Conservation (phyloP, 1,140 invertebrate species). For the Bombus soroeensis region DNA sequence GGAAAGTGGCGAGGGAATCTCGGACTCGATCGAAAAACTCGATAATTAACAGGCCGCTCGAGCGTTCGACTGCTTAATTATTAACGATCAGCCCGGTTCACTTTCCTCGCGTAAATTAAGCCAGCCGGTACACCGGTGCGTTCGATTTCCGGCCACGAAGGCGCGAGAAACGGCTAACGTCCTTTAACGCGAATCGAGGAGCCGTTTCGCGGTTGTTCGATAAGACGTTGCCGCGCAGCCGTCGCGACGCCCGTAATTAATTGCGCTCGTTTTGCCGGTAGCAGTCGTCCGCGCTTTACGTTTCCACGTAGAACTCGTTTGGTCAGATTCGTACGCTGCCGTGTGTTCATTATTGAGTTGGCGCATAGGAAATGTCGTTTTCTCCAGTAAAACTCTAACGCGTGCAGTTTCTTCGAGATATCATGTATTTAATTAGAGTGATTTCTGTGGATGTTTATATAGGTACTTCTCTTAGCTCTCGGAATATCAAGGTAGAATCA, state of each 20-base stretch:
- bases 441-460: background rate
- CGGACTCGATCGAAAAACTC: background rate
- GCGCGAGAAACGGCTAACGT: background rate
- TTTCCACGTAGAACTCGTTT: conserved; percentile 51
- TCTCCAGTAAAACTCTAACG: background rate
- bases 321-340: background rate
- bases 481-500: background rate
- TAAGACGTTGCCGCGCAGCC: background rate
- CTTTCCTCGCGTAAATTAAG: conserved; percentile 38
- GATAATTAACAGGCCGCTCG: conserved; percentile 28
- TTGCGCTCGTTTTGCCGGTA: conserved; percentile 32
- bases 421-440: background rate
- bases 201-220: background rate
- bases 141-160: conserved; percentile 2
- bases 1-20: conserved; percentile 27
- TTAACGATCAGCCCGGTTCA: conserved; percentile 6
- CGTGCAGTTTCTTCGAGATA: background rate
- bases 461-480: background rate
- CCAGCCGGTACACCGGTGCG: background rate
- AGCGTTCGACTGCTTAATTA: conserved; percentile 24
- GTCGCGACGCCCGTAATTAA: conserved; percentile 53
- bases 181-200: background rate
- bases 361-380: background rate
- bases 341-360: background rate
- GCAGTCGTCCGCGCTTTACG: conserved; percentile 16